These are phyloP conservation scores for Arnoldichthys spilopterus DNA, from an alignment of 2,797 vertebrate species.

Conservation along the genomic window DNA sequence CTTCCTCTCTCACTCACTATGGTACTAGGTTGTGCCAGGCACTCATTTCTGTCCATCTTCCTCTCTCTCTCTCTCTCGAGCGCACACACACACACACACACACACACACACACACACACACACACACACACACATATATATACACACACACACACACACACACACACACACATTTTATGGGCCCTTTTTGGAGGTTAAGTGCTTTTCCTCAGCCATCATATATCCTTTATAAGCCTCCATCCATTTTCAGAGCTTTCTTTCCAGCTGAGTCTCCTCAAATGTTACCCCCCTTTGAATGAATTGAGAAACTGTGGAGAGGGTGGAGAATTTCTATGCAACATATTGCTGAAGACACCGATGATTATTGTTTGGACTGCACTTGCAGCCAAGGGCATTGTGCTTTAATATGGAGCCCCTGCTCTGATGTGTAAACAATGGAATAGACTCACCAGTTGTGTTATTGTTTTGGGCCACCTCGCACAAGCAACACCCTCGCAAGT, in stretches of 20 bases:
- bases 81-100: background rate
- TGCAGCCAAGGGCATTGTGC: background rate
- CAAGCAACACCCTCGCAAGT: background rate
- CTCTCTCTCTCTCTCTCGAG: background rate
- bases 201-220: constrained; percentile 14
- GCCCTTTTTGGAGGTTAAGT: constrained; percentile 8
- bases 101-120: background rate
- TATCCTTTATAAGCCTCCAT: background rate
- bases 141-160: background rate
- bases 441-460: background rate
- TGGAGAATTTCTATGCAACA: background rate
- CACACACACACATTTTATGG: background rate
- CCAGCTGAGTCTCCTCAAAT: constrained; percentile 4
- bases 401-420: background rate
- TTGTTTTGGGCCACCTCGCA: background rate
- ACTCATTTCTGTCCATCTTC: background rate
- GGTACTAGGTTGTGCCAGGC: constrained; percentile 23
- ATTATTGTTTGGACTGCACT: background rate
- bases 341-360: background rate
- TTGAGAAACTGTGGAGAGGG: constrained; percentile 1
- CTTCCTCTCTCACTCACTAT: constrained; percentile 22
- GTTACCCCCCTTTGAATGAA: background rate
- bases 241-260: constrained; percentile 12
- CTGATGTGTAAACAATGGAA: constrained; percentile 9
- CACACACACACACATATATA: background rate